These are phyloP conservation scores for Telenomus remus DNA, from an alignment of 1,140 invertebrate species.

Conservation along the genomic window DNA sequence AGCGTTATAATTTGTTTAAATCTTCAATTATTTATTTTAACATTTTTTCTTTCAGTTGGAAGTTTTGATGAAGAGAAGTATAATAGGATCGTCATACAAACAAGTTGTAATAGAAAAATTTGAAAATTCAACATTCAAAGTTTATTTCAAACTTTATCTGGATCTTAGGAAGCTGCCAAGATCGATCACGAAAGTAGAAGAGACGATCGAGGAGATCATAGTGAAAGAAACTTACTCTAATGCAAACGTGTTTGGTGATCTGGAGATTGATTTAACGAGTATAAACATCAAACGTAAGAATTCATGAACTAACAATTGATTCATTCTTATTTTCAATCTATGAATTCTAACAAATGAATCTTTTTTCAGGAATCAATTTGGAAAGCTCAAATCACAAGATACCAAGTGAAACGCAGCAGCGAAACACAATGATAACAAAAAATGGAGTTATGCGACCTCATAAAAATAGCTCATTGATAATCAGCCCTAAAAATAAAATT, in stretches of 20 bases:
- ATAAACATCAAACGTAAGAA: conserved; percentile 80
- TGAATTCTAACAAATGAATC: too few species aligned
- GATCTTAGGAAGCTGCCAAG: conserved; percentile 85
- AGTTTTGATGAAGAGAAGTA: conserved; percentile 72
- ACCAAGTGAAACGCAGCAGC: conserved; percentile 62
- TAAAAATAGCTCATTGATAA: conserved; percentile 68
- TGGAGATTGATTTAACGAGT: conserved; percentile 81
- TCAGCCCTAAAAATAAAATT: conserved; percentile 71
- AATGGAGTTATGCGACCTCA: conserved; percentile 68
- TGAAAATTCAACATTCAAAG: conserved; percentile 81
- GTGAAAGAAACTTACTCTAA: conserved; percentile 80
- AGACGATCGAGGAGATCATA: conserved; percentile 80
- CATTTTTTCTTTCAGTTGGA: conserved; percentile 69
- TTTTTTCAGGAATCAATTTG: conserved; percentile 62
- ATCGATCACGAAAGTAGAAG: conserved; percentile 80
- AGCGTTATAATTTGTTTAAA: too few species aligned
- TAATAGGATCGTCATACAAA: conserved; percentile 79
- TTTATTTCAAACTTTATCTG: conserved; percentile 84
- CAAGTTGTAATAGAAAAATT: conserved; percentile 81
- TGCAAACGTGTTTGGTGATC: conserved; percentile 79
- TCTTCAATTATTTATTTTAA: not conserved
- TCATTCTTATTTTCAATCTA: too few species aligned
- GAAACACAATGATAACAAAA: conserved; percentile 73
- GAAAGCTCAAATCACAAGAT: conserved; percentile 64
- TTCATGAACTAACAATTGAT: conserved; percentile 23